Base-by-base conservation (phyloP, 2,797 vertebrate species). In the Tiaroga cobitis region DNA sequence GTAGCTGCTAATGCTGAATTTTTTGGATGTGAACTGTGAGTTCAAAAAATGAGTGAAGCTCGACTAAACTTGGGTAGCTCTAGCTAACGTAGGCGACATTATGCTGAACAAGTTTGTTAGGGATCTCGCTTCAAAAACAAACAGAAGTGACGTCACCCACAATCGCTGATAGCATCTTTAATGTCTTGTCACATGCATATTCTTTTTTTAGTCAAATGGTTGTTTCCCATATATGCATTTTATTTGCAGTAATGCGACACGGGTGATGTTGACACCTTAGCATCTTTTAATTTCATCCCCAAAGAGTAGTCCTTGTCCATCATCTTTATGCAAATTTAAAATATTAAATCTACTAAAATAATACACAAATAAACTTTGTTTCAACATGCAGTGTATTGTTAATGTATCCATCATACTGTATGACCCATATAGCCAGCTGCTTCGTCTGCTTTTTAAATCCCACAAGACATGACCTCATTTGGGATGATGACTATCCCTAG, bases 131-230 rank as follows among this genome's bases (percentile, higher is more conserved):
- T 37, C 37, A 37, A 37, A 37, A 37, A 37, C 37, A 37, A 5
- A 37, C 5, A 37, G 37, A 37, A 37, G 37, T 34, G 4, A 34
- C 0, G 34, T 37, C 37, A 37, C 37, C 37, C 34, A 37, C 34
- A 37, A 4, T 37, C 37, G 5, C 37, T 37, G 37, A 37, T 5
- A 37, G 37, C 37, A 37, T 5, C 37, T 34, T 34, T 34, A 24
- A 49, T 76, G n/a, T 76, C 68, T 77, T 65, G 68, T 78, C 76
- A 78, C 5, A 67, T 43, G 10, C 16, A 49, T 51, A 16, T 72
- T 59, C 2, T 43, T 59, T 70, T 59, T 7, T 61, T 49, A n/a
- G 37, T 84, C 74, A 84, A 77, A 24, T 69, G 73, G 3, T 68
- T 68, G 18, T 34, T 46, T 78, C 19, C 37, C 51, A 32, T 59